Evolutionary conservation across 2,888 invertebrate genomes (phyloP), one percentile per base, ranked within the genome.

Genomic region (Drosophila koepferae): DNA sequence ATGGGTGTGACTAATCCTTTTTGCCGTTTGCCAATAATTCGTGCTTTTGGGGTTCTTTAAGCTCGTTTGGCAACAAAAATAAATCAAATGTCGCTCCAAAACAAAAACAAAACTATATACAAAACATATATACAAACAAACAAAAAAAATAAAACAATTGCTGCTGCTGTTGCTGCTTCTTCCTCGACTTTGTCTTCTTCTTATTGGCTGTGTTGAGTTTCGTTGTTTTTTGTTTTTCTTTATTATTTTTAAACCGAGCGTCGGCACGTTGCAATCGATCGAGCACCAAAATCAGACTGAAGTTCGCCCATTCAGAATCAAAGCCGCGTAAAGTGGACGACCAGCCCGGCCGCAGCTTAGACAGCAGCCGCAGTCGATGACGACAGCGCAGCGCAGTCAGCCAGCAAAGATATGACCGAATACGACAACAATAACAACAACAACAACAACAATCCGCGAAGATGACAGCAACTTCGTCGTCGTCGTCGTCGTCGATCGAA

Each of bases 201-300:
- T 72, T 67, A n/a, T 48, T 63, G 53, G 20, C 3, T 46, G 23
- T n/a, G 41, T 38, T 41, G n/a, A 14, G 38, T 74, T 76, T 62
- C 60, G 74, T 54, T 74, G 49, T 65, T 36, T 74, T 76, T 31
- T 28, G 14, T 28, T 63, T 41, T 51, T 40, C 38, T 12, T 38
- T 38, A 14, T 40, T 18, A 4, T 31, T 56, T 64, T 63, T 56
- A 78, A 85, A 86, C 65, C 82, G 83, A 77, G 84, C 82, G 82
- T 81, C 82, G 84, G 87, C 90, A 90, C 93, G 92, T 91, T 91
- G 91, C 90, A 90, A 91, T 91, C 92, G 92, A 91, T 92, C 92
- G 92, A 92, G 91, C 93, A 93, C 93, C 93, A 93, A 93, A 93
- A 91, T 92, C 93, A 93, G 91, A 93, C 93, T 93, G 92, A 92